These are phyloP conservation scores for Microcebus griseorufus DNA, from an alignment of 2,113 vertebrate species.

Conservation along the genomic window DNA sequence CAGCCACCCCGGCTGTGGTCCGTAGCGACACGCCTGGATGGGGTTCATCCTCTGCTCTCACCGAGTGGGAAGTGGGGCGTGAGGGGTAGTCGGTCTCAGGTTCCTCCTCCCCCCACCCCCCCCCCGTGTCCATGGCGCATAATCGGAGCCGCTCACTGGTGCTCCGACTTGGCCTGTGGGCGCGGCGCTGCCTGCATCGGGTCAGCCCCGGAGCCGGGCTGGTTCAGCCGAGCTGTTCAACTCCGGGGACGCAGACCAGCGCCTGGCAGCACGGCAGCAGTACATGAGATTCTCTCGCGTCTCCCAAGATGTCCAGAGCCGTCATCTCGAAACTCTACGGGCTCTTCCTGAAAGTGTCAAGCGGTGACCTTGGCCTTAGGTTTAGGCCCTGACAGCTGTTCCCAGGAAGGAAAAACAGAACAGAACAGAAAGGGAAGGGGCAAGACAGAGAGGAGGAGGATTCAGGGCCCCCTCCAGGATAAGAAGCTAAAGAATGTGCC, in stretches of 20 bases:
- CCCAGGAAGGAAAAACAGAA: neutral
- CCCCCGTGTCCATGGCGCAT: no score
- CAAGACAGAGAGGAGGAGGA: neutral
- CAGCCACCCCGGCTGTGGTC: rapidly evolving
- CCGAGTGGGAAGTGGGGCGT: neutral
- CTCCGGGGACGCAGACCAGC: no score
- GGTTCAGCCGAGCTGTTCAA: no score
- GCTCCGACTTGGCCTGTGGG: neutral
- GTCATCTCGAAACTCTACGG: rapidly evolving
- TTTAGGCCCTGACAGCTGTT: neutral
- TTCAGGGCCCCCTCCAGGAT: neutral
- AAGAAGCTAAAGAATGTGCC: neutral
- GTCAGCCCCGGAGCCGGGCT: neutral
- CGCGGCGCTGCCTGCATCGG: rapidly evolving
- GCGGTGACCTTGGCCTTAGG: neutral
- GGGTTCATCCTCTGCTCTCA: neutral
- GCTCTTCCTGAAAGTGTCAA: neutral
- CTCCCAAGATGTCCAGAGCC: neutral
- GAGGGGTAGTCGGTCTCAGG: neutral
- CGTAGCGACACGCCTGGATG: rapidly evolving
- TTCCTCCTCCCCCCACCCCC: rapidly evolving
- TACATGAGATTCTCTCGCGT: rapidly evolving
- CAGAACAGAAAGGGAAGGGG: neutral
- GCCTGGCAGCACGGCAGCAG: neutral
- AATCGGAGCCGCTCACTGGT: rapidly evolving